phyloP scores from a whole-genome alignment of 2,113 vertebrate genomes.

The Meriones unguiculatus region DNA sequence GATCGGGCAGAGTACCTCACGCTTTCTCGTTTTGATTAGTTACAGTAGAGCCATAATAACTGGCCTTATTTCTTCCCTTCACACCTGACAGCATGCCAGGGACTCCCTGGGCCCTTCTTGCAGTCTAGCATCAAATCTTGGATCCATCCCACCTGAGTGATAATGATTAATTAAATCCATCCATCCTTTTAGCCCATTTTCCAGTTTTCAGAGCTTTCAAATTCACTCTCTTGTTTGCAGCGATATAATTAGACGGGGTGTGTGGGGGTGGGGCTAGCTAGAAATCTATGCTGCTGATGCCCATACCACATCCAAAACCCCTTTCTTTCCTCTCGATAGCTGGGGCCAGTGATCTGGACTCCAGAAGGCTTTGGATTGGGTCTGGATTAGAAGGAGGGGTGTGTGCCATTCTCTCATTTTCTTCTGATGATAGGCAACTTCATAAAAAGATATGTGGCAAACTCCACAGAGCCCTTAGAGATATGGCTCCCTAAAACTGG shows the following conservation, averaged over 20 bases:
- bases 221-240: constrained; percentile 17
- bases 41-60: background rate
- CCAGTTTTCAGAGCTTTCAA: constrained; percentile 33
- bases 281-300: background rate
- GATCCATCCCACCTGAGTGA: constrained; percentile 43
- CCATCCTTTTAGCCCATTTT: background rate
- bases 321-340: background rate
- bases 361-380: background rate
- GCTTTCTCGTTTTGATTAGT: constrained; percentile 32
- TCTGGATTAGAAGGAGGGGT: background rate
- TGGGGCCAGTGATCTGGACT: background rate
- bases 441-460: background rate
- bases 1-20: rapidly evolving
- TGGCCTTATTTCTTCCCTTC: constrained; percentile 54
- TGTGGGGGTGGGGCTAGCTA: background rate
- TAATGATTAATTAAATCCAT: constrained; percentile 50
- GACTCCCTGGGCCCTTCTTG: background rate
- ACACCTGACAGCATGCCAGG: constrained; percentile 40
- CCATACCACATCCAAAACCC: too few relatives aligned
- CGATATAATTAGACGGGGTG: background rate
- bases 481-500: background rate
- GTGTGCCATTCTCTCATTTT: background rate
- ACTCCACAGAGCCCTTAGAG: background rate
- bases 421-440: background rate
- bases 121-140: background rate